Base-by-base conservation (phyloP, 1,140 invertebrate species). In the Neodiprion lecontei region DNA sequence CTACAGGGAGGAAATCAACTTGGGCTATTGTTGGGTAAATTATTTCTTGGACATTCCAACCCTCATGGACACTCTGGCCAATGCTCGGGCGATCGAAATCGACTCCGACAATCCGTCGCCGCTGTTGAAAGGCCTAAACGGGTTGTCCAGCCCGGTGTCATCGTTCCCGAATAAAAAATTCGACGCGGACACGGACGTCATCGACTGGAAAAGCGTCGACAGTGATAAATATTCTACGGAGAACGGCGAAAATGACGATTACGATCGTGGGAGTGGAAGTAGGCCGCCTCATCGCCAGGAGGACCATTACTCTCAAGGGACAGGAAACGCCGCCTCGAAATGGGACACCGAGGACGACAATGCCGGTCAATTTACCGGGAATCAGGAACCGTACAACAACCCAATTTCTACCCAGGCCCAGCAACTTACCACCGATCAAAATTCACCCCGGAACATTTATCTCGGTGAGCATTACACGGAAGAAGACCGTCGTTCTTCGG, bases 21-120 rank as follows among this genome's bases (percentile, higher is more conserved):
- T 82, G 10, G 77, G 79, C 48, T 82, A 78, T 53, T 82, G 80
- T 21, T 81, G 77, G 78, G 75, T 76, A 10, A 72, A 77, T 65
- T 79, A 82, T 65, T 76, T 82, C 47, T 49, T 71, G 14, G 48
- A 71, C 14, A 17, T 71, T 21, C 3, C 23, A 12, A 71, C 12
- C 11, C 12, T 71, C 40, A 40, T 71, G 10, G 48, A 49, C 28
- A 40, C 12, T 12, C 17, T 71, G 21, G 10, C 70, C 40, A 28
- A 7, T 40, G 10, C 0, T 12, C 23, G n/a, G 14, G 48, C 10
- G 11, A 4, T 7, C 14, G 9, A n/a, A 12, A 48, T 17, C 12
- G 7, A 8, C n/a, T 7, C 17, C 9, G n/a, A 40, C 48, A 7
- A 7, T 50, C 40, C 70, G n/a, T 11, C 70, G 10, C 70, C 9